A percentile compares a stretch with the other conserved stretches of the same genome.
Evolutionary conservation across 1,140 invertebrate species (phyloP).

Genomic region (Macrocentrus cingulum): DNA sequence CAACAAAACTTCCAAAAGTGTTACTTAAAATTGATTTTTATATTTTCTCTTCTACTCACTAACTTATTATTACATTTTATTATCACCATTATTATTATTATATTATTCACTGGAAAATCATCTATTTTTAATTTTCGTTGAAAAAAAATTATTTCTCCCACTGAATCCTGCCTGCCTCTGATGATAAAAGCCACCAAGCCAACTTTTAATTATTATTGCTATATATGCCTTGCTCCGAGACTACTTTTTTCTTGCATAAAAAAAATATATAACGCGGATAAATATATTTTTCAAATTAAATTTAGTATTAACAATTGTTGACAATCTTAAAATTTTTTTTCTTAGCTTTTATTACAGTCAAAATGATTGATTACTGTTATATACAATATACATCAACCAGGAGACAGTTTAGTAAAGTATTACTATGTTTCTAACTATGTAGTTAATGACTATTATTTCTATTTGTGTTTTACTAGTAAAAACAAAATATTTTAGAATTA

Average conservation of each 20-base stretch:
- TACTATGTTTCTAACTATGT: constrained; percentile 10
- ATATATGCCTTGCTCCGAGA: constrained; percentile 1
- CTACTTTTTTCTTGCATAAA: neutral
- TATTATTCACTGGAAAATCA: constrained; percentile 30
- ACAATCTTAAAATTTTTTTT: too few species aligned
- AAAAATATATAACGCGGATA: neutral
- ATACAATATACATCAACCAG: too few species aligned
- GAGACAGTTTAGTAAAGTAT: neutral
- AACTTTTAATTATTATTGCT: constrained; percentile 33
- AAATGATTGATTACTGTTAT: too few species aligned
- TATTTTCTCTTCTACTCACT: too few species aligned
- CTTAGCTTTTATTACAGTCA: too few species aligned
- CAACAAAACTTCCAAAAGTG: too few species aligned
- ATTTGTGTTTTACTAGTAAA: too few species aligned
- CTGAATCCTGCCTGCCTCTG: constrained; percentile 35
- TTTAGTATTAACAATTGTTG: too few species aligned
- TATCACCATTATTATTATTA: constrained; percentile 31
- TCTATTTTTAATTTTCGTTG: constrained; percentile 26
- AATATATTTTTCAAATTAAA: too few species aligned
- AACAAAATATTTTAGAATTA: too few species aligned
- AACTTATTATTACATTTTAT: constrained; percentile 23
- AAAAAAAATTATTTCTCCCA: too few species aligned
- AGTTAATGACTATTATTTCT: constrained; percentile 17
- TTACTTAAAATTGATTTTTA: too few species aligned
- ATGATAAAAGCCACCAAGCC: constrained; percentile 28